Conservation (phyloP, 2,113 vertebrate species). For the Prionailurus viverrinus region DNA sequence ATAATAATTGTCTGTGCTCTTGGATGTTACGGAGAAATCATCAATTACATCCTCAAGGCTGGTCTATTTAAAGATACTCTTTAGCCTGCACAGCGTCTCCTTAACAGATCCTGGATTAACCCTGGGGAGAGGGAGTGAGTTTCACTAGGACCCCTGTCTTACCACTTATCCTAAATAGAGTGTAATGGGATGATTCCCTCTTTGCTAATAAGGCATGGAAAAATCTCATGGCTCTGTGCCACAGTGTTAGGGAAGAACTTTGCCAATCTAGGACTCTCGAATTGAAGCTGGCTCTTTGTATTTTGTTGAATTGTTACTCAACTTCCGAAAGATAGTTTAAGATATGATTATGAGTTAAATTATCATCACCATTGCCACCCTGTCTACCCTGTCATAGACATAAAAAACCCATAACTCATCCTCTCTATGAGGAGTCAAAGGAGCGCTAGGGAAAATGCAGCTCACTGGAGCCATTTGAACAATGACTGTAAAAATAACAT, state of each 20-base stretch:
- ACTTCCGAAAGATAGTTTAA: constrained; percentile 38
- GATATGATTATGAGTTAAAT: constrained; percentile 45
- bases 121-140: neutral
- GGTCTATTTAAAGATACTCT: neutral
- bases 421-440: constrained; percentile 68
- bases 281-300: neutral
- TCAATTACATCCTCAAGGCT: neutral
- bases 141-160: neutral
- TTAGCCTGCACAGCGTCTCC: neutral
- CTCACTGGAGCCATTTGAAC: constrained; percentile 67
- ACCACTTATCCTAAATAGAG: neutral
- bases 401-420: constrained; percentile 63
- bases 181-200: neutral
- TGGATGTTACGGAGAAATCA: neutral
- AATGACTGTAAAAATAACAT: constrained; percentile 79
- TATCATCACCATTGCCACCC: constrained; percentile 40
- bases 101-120: neutral
- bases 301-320: constrained; percentile 44
- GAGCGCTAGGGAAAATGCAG: constrained; percentile 57
- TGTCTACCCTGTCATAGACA: constrained; percentile 50
- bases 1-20: neutral
- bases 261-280: neutral
- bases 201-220: neutral
- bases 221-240: neutral
- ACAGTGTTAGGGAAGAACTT: neutral